phyloP scores from a whole-genome alignment of 1,140 invertebrate species.

The Drosophila obscura region DNA sequence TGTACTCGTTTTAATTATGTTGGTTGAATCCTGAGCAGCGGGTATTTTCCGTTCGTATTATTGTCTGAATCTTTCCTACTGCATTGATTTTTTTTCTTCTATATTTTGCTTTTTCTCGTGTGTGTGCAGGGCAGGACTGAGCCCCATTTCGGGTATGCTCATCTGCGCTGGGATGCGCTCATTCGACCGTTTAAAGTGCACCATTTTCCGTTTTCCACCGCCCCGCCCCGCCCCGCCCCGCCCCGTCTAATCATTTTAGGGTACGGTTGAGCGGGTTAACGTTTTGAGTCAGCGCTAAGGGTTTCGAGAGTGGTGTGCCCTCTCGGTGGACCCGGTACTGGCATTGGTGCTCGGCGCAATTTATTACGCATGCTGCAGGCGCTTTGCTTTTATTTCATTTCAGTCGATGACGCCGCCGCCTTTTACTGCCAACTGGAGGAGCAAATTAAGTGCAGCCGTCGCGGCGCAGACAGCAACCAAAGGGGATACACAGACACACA shows the following conservation, averaged over 20 bases:
- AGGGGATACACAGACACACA: neutral
- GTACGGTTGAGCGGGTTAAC: constrained; percentile 1
- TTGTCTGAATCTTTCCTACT: too few relatives aligned
- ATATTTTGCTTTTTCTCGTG: too few relatives aligned
- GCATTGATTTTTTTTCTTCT: neutral
- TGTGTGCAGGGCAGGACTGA: too few relatives aligned
- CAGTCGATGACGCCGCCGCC: constrained; percentile 36
- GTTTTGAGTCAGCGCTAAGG: constrained; percentile 14
- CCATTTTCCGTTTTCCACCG: too few relatives aligned
- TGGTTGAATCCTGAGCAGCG: too few relatives aligned
- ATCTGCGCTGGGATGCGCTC: too few relatives aligned
- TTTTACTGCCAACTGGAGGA: constrained; percentile 63
- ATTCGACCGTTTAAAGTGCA: too few relatives aligned
- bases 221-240: too few relatives aligned
- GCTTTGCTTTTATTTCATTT: constrained; percentile 21
- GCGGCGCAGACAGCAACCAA: constrained; percentile 37
- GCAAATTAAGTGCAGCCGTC: constrained; percentile 75
- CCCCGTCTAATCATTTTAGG: too few relatives aligned
- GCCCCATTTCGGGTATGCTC: too few relatives aligned
- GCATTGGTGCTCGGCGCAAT: neutral
- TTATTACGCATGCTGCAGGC: constrained; percentile 49
- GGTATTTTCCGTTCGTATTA: too few relatives aligned
- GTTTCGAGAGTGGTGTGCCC: neutral
- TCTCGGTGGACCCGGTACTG: neutral
- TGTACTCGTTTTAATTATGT: too few relatives aligned